Conservation (phyloP, 1,140 invertebrate genomes). For the Hermetia illucens region DNA sequence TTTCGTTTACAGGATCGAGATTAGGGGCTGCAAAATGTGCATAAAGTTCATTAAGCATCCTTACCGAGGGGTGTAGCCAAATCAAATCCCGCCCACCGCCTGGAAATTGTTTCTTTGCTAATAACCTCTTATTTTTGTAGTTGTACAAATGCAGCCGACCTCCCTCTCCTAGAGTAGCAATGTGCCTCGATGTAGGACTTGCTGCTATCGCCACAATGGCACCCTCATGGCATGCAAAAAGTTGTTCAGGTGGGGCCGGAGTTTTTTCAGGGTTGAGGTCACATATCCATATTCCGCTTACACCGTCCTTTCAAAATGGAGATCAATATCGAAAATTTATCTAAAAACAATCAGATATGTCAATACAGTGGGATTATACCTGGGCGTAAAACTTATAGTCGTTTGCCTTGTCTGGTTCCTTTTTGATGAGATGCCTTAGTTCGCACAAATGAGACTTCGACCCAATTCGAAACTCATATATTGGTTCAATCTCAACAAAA, state of each 20-base stretch:
- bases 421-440: slow-evolving; percentile 19
- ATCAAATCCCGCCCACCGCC: slow-evolving; percentile 45
- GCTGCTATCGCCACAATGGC: slow-evolving; percentile 49
- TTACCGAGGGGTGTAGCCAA: slow-evolving; percentile 57
- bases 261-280: slow-evolving; percentile 52
- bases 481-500: slow-evolving; percentile 70
- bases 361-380: slow-evolving; percentile 4
- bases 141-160: slow-evolving; percentile 59
- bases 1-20: too few species aligned
- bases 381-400: slow-evolving; percentile 23
- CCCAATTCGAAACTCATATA: slow-evolving; percentile 45
- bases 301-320: slow-evolving; percentile 48
- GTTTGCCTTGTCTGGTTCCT: slow-evolving; percentile 13
- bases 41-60: too few species aligned
- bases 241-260: slow-evolving; percentile 38
- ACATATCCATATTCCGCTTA: slow-evolving; percentile 67
- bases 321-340: slow-evolving; percentile 1
- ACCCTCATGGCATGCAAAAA: slow-evolving; percentile 61
- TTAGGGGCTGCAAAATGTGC: too few species aligned
- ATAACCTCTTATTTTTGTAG: slow-evolving; percentile 39
- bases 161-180: slow-evolving; percentile 53
- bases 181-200: slow-evolving; percentile 47
- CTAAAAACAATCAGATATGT: neutral
- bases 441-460: slow-evolving; percentile 11
- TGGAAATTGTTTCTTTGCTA: slow-evolving; percentile 45